These are phyloP conservation scores for Parotia lawesii DNA, from an alignment of 2,113 vertebrate genomes.

Conservation along the genomic window DNA sequence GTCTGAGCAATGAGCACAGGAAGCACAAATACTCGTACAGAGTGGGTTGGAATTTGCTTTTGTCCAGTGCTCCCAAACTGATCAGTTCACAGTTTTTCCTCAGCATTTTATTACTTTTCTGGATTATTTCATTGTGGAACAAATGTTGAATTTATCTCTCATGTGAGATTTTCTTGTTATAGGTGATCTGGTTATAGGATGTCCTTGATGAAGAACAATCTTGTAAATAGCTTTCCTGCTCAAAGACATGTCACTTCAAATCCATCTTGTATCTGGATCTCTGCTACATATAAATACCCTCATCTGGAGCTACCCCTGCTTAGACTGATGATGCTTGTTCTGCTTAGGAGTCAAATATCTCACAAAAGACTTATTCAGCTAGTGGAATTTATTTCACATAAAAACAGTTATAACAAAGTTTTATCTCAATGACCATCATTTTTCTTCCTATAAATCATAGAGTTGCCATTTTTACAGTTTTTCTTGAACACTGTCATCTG, in stretches of 20 bases:
- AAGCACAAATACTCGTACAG: neutral
- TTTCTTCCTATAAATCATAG: constrained; percentile 35
- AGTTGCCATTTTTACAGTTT: constrained; percentile 41
- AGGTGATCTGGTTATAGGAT: constrained; percentile 48
- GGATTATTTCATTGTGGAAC: constrained; percentile 2
- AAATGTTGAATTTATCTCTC: constrained; percentile 24
- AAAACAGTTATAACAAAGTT: constrained; percentile 26
- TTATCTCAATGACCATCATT: constrained; percentile 25
- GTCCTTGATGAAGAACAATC: constrained; percentile 37
- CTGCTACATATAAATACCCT: constrained; percentile 1
- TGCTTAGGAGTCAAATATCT: constrained; percentile 33
- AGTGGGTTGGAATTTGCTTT: neutral
- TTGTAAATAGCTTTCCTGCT: constrained; percentile 53
- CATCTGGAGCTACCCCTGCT: constrained; percentile 6
- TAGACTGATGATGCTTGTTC: constrained; percentile 11
- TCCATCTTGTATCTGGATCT: constrained; percentile 12
- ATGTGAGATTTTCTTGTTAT: constrained; percentile 34
- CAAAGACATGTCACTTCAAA: constrained; percentile 52
- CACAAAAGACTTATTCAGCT: constrained; percentile 22
- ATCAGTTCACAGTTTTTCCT: neutral
- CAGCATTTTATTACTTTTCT: neutral
- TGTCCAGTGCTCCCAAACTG: neutral
- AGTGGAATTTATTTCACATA: constrained; percentile 32
- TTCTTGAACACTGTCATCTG: constrained; percentile 33
- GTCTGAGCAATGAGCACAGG: neutral